Evolutionary conservation across 2,888 invertebrate species (phyloP).

Genomic region (Luffia ferchaultella): DNA sequence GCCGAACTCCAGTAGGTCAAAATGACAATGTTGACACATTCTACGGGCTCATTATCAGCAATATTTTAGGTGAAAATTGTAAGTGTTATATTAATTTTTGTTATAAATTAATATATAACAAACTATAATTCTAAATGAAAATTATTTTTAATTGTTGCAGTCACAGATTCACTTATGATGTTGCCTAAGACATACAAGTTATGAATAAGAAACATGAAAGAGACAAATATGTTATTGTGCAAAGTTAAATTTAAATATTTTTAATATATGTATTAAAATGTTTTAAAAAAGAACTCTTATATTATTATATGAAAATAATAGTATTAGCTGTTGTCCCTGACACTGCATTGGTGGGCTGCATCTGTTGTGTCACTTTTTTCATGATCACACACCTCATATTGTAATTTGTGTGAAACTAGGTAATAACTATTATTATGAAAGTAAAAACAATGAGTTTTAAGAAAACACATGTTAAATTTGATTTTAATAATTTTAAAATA

Average conservation of each 20-base stretch:
- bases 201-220: constrained; percentile 10
- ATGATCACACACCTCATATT: no score
- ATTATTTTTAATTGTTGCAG: constrained; percentile 30
- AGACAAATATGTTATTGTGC: background rate
- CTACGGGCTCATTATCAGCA: constrained; percentile 51
- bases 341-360: no score
- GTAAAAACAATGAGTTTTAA: no score
- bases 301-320: no score
- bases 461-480: no score
- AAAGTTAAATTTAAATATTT: background rate
- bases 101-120: background rate
- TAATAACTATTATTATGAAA: no score
- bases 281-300: background rate
- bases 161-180: constrained; percentile 63
- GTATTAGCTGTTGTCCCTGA: no score
- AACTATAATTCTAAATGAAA: background rate
- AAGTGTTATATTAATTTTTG: constrained; percentile 22
- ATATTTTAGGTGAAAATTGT: constrained; percentile 59
- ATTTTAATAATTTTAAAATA: no score
- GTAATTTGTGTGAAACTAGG: no score
- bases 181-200: constrained; percentile 53
- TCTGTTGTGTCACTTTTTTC: no score
- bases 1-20: constrained; percentile 21
- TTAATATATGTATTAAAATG: background rate
- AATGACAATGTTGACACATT: constrained; percentile 31